Evolutionary conservation across 2,797 vertebrate genomes (phyloP), one percentile per base, ranked within the genome.

Genomic region (Catamblyrhynchus diadema): DNA sequence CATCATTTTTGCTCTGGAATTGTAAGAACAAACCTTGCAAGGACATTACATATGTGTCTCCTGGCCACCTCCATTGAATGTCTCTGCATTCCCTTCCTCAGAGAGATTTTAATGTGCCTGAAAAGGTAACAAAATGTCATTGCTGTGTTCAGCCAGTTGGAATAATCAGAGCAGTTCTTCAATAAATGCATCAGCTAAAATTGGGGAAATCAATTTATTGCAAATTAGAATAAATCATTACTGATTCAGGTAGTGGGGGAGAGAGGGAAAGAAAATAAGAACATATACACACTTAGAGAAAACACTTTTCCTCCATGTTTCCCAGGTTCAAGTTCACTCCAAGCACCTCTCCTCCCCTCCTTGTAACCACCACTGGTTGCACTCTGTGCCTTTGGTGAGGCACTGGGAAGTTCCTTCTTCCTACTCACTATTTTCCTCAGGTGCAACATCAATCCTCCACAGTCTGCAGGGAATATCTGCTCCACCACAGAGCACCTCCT

Each of bases 61-160:
- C 23, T 60, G 56, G 19, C 23, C 30, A 62, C 33, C 39, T 85
- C 54, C 54, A 21, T 8, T 65, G 56, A 78, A 69, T 21, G 30
- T 75, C 44, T 95, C 57, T 90, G n/a, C 37, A 37, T 73, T 91
- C 32, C 20, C 15, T 86, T 96, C 80, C 73, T 93, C 81, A 64
- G n/a, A 75, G 65, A 94, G 70, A 57, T 83, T 90, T 91, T 93
- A 65, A 50, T 56, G 27, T 78, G 62, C 81, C 96, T 97, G 94
- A 90, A 93, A 94, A 88, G 37, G 60, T 81, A 93, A 79, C 19
- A 84, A 51, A 88, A 91, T 53, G 20, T 75, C 70, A 84, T 57
- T 88, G 45, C 18, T 42, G 5, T 41, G 20, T 48, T 60, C 44
- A 87, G 57, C 8, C 50, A 85, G 25, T 42, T 91, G 54, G 74